Evolutionary conservation across 2,888 invertebrate species (phyloP).

Genomic region (Lumbricus terrestris): DNA sequence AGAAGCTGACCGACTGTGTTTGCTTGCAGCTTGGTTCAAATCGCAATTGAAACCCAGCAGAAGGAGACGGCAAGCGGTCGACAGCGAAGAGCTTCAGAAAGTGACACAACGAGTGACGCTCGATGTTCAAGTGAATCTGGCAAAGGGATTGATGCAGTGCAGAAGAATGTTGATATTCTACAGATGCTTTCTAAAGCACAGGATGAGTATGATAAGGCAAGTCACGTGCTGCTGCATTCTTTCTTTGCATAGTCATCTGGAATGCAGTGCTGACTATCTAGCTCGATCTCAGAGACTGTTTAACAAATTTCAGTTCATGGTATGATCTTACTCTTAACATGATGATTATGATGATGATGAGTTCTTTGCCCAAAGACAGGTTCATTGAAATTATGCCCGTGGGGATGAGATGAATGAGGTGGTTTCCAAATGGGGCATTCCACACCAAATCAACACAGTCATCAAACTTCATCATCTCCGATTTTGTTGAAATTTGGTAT

Average conservation of each 20-base stretch:
- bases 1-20: neutral
- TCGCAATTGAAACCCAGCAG: constrained; percentile 41
- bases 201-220: constrained; percentile 73
- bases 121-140: constrained; percentile 13
- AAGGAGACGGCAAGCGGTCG: constrained; percentile 32
- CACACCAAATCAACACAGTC: too few relatives aligned
- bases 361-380: too few relatives aligned
- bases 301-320: neutral
- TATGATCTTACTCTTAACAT: too few relatives aligned
- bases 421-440: too few relatives aligned
- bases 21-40: constrained; percentile 42
- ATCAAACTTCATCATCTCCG: too few relatives aligned
- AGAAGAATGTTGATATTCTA: constrained; percentile 63
- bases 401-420: too few relatives aligned
- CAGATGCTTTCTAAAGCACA: constrained; percentile 86
- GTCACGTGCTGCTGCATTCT: neutral
- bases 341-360: too few relatives aligned
- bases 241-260: neutral
- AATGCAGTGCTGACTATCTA: neutral
- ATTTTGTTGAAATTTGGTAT: too few relatives aligned
- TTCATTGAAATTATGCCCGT: too few relatives aligned
- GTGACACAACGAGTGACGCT: constrained; percentile 38
- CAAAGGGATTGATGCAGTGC: constrained; percentile 6
- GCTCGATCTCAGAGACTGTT: neutral
- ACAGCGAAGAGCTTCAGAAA: constrained; percentile 45